These are phyloP conservation scores for Cladopsammia gracilis DNA, from an alignment of 64 coral and sea anemone genomes.

Conservation along the genomic window DNA sequence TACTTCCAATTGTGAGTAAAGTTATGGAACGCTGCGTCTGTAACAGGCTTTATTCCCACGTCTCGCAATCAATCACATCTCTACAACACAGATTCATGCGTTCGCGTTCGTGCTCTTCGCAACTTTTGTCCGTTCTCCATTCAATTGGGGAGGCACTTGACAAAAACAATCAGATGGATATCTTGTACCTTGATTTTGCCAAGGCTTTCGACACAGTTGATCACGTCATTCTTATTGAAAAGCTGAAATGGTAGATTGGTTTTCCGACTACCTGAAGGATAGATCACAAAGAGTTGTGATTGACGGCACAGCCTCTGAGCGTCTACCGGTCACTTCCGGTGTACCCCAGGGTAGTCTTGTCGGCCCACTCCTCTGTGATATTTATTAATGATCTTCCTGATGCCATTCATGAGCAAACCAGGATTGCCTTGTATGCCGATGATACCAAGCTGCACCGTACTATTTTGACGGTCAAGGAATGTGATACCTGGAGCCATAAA, in stretches of 20 bases:
- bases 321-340: no score
- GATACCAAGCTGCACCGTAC: no score
- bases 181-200: conserved; percentile 35
- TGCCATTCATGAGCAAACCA: no score
- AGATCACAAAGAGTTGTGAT: no score
- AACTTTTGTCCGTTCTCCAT: conserved; percentile 27
- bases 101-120: conserved; percentile 29
- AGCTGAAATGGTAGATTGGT: conserved; percentile 14
- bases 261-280: no score
- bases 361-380: no score
- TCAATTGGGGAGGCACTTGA: conserved; percentile 7
- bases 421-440: no score
- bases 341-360: no score
- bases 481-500: no score
- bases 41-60: conserved; percentile 18
- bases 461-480: no score
- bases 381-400: no score
- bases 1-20: conserved; percentile 47
- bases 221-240: background rate
- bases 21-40: conserved; percentile 44
- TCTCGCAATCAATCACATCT: conserved; percentile 15
- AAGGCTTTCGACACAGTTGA: conserved; percentile 39
- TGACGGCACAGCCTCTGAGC: no score
- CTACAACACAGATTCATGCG: conserved; percentile 51
- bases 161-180: conserved; percentile 22